Conservation (phyloP, 1,140 invertebrate species). For the Vanessa tameamea region DNA sequence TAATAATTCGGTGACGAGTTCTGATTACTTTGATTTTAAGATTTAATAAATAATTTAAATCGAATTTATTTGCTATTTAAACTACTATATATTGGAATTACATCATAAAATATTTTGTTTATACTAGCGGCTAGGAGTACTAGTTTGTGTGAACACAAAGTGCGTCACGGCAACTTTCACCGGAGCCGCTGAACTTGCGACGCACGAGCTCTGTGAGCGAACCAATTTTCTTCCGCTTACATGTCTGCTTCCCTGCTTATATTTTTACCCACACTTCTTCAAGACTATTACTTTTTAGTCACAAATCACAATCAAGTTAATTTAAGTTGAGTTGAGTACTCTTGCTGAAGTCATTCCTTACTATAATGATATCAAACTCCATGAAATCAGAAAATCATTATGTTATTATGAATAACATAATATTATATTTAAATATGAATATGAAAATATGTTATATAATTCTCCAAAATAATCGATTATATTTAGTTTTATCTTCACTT, state of each 20-base stretch:
- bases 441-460: too few species aligned
- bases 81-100: slow-evolving; percentile 17
- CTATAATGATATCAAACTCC: too few species aligned
- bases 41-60: neutral
- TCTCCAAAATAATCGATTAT: too few species aligned
- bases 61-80: neutral
- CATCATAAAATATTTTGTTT: slow-evolving; percentile 36
- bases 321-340: too few species aligned
- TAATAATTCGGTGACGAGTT: too few species aligned
- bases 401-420: too few species aligned
- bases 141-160: slow-evolving; percentile 61
- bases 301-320: too few species aligned
- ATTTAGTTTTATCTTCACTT: too few species aligned
- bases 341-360: too few species aligned
- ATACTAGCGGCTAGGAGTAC: slow-evolving; percentile 25
- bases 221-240: slow-evolving; percentile 28
- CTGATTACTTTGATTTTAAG: too few species aligned
- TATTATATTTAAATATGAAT: too few species aligned
- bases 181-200: slow-evolving; percentile 36
- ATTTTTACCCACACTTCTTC: neutral
- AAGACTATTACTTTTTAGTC: neutral
- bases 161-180: slow-evolving; percentile 74
- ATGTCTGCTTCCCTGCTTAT: slow-evolving; percentile 7
- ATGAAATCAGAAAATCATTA: too few species aligned
- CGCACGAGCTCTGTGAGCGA: slow-evolving; percentile 12